These are phyloP conservation scores for Neodiprion lecontei DNA, from an alignment of 1,140 invertebrate species.

Conservation along the genomic window DNA sequence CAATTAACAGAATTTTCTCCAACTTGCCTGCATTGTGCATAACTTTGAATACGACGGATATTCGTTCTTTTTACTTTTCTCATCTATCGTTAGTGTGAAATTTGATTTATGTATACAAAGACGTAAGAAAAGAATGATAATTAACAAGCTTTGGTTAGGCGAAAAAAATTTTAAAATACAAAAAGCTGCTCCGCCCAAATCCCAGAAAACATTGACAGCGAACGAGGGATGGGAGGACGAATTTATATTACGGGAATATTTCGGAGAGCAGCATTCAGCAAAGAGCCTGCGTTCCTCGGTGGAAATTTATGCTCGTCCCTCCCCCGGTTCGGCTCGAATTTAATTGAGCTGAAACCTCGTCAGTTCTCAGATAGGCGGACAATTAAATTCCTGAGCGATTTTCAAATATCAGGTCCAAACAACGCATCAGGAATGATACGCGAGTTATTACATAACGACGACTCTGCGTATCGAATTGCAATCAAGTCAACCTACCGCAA, in stretches of 20 bases:
- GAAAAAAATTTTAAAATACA: too few species aligned
- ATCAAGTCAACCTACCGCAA: neutral
- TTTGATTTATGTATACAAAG: too few species aligned
- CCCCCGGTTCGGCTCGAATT: neutral
- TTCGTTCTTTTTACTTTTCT: too few species aligned
- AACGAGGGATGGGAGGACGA: neutral
- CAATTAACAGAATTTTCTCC: too few species aligned
- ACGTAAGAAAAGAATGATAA: too few species aligned
- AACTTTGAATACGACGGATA: too few species aligned
- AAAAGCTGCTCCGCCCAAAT: too few species aligned
- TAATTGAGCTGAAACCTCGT: conserved; percentile 1
- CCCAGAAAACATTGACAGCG: neutral
- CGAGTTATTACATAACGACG: neutral
- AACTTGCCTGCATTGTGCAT: too few species aligned
- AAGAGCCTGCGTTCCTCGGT: neutral
- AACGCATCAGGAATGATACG: too few species aligned
- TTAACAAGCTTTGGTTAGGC: too few species aligned
- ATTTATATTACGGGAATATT: neutral
- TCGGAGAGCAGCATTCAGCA: neutral
- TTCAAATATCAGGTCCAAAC: neutral
- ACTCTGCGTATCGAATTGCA: neutral
- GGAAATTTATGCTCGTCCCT: neutral
- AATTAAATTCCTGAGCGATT: neutral
- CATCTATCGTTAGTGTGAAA: too few species aligned
- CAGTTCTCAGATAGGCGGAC: neutral